Evolutionary conservation across 2,888 invertebrate species (phyloP).

Genomic region (Drosophila histrio): DNA sequence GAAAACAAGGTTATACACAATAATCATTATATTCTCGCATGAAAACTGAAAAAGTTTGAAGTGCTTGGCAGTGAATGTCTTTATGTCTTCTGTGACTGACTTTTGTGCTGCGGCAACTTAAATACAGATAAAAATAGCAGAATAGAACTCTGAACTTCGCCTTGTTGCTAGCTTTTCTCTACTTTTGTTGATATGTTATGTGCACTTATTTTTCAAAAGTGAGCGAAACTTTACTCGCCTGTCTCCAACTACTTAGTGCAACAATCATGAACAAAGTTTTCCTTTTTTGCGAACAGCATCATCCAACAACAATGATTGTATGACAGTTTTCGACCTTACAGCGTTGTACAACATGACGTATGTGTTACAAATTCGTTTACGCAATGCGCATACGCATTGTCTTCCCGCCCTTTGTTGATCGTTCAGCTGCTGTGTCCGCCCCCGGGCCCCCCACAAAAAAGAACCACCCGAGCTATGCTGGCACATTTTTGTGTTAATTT

Average conservation of each 20-base stretch:
- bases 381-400: conserved; percentile 60
- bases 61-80: conserved; percentile 14
- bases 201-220: conserved; percentile 37
- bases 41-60: conserved; percentile 9
- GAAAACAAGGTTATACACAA: not conserved
- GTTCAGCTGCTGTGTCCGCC: not conserved
- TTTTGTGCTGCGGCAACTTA: conserved; percentile 33
- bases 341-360: conserved; percentile 33
- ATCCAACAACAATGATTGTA: conserved; percentile 1
- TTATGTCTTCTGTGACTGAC: conserved; percentile 5
- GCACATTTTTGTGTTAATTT: conserved; percentile 54
- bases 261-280: conserved; percentile 44
- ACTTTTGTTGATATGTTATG: conserved; percentile 40
- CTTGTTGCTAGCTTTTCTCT: conserved; percentile 9
- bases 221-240: conserved; percentile 38
- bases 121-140: conserved; percentile 27
- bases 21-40: not conserved
- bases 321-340: not conserved
- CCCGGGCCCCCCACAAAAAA: not conserved
- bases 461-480: not conserved
- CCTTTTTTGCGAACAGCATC: conserved; percentile 1
- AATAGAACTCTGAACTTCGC: conserved; percentile 32
- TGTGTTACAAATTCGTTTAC: conserved; percentile 44
- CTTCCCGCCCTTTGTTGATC: conserved; percentile 26
- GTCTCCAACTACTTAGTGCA: conserved; percentile 57